Base-by-base conservation (phyloP, 2,113 vertebrate species). In the Menura novaehollandiae region DNA sequence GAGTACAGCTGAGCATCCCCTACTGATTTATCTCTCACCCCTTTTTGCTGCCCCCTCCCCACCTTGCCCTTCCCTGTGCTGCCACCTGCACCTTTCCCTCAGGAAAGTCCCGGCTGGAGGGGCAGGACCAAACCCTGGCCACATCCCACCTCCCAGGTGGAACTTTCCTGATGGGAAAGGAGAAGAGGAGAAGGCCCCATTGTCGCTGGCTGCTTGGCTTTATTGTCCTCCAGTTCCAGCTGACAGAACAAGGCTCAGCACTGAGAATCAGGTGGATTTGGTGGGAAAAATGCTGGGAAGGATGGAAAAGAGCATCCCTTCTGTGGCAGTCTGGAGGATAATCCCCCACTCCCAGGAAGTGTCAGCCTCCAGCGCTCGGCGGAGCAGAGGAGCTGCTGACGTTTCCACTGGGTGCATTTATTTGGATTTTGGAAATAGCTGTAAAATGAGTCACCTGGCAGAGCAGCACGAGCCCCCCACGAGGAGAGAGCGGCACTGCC, bases 391-490 rank as follows among this genome's bases (percentile, higher is more conserved):
- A 44, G 58, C 84, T 13, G 60, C 51, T 52, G 59, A 2, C 5
- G 3, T 7, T 81, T 75, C 37, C 77, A 39, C 5, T 15, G 3
- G 32, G 19, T 4, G 4, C 71, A 3, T 87, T 85, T 53, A 2
- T 87, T 87, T 79, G 93, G 90, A 66, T 85, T 92, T 94, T 85
- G 88, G 26, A 33, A 89, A 88, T 79, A 37, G 85, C 89, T 93
- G 93, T 73, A 47, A 78, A 55, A 52, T 91, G 97, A 97, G 93
- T 77, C 46, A 62, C 85, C 68, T 83, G 97, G 96, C 94, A 71
- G 28, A 12, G 76, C 49, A n/a, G 87, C 80, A 22, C 43, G 33
- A 94, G 60, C 96, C 96, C 97, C 82, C 84, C 23, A 56, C 12
- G 46, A 88, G 94, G 85, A 87, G 81, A 66, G 84, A 41, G 44